Conservation (phyloP, 2,113 vertebrate genomes). For the Chaenocephalus aceratus region DNA sequence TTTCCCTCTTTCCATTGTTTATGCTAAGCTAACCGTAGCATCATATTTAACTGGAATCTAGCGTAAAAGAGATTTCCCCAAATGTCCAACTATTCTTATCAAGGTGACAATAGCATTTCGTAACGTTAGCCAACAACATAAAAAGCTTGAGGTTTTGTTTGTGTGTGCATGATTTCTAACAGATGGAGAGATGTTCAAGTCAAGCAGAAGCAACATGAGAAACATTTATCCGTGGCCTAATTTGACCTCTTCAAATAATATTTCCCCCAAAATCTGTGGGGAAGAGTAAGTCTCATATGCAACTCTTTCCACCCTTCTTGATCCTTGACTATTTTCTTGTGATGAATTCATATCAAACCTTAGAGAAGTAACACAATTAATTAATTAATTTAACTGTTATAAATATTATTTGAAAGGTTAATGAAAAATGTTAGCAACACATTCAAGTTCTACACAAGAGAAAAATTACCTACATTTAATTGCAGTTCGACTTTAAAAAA, state of each 20-base stretch:
- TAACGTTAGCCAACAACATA: conserved; percentile 13
- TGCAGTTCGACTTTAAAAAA: conserved; percentile 55
- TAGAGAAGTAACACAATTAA: conserved; percentile 9
- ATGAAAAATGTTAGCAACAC: conserved; percentile 47
- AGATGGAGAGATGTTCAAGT: conserved; percentile 25
- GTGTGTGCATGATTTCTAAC: conserved; percentile 6
- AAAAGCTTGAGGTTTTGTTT: conserved; percentile 21
- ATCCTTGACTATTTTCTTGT: neutral
- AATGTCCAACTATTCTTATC: neutral
- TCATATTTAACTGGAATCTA: neutral
- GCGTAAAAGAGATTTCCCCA: neutral
- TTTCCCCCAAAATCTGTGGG: neutral
- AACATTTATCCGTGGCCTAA: neutral
- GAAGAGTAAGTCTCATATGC: conserved; percentile 9
- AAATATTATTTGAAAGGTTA: conserved; percentile 45
- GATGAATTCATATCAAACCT: conserved; percentile 27
- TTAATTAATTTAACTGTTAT: conserved; percentile 7
- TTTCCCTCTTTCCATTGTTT: neutral
- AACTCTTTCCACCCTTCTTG: conserved; percentile 27
- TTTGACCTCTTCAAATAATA: neutral
- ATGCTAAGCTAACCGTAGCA: neutral
- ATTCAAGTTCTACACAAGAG: conserved; percentile 56
- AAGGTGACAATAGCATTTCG: conserved; percentile 19
- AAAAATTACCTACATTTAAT: conserved; percentile 34
- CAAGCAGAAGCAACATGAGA: neutral